Evolutionary conservation across 2,888 invertebrate species (phyloP).

Genomic region (Erannis defoliaria): DNA sequence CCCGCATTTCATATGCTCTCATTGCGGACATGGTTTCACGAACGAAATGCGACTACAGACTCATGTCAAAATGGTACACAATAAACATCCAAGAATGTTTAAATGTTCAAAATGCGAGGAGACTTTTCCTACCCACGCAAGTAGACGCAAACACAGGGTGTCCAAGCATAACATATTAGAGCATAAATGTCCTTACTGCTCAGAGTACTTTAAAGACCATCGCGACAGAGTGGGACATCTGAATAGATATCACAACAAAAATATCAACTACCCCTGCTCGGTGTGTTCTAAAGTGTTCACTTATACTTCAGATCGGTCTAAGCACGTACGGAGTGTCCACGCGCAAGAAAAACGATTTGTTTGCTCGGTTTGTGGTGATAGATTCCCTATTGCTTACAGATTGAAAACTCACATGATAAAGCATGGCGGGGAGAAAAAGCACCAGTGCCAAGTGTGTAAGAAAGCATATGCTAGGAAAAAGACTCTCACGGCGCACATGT

Average conservation of each 20-base stretch:
- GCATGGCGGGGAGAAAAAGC: constrained; percentile 64
- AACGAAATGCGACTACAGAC: constrained; percentile 24
- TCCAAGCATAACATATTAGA: constrained; percentile 59
- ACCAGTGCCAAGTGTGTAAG: constrained; percentile 63
- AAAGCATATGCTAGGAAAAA: constrained; percentile 53
- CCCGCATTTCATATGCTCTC: constrained; percentile 61
- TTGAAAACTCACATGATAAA: constrained; percentile 51
- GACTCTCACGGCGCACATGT: constrained; percentile 50
- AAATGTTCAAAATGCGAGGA: constrained; percentile 70
- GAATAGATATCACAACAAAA: constrained; percentile 39
- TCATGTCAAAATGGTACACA: constrained; percentile 23
- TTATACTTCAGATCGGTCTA: constrained; percentile 60
- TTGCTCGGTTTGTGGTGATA: constrained; percentile 63
- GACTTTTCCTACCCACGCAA: constrained; percentile 58
- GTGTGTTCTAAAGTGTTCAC: constrained; percentile 72
- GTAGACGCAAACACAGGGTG: constrained; percentile 61
- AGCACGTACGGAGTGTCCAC: constrained; percentile 72
- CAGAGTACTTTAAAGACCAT: constrained; percentile 61
- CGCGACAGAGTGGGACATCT: constrained; percentile 54
- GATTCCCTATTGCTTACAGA: background rate
- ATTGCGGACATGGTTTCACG: constrained; percentile 49
- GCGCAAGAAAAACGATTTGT: constrained; percentile 64
- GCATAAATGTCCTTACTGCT: constrained; percentile 46
- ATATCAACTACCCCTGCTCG: constrained; percentile 71
- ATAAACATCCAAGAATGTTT: constrained; percentile 24